Evolutionary conservation across 53 echinoderm and acorn worm genomes (phyloP).

Genomic region (Arbacia lixula): DNA sequence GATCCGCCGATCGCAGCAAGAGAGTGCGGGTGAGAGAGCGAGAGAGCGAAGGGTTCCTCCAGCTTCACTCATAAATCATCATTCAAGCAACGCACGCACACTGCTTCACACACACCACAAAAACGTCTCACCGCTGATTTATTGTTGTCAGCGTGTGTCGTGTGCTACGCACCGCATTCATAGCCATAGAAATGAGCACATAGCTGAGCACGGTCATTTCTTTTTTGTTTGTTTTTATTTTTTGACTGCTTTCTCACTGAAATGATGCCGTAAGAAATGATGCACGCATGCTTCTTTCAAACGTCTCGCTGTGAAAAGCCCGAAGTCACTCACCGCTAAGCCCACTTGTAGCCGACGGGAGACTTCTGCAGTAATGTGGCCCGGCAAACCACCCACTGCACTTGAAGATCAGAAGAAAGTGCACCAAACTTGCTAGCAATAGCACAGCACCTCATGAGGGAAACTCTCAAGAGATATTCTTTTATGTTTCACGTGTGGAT

Average conservation of each 20-base stretch:
- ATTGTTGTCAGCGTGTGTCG: slow-evolving; percentile 44
- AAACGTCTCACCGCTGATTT: slow-evolving; percentile 22
- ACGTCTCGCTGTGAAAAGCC: slow-evolving; percentile 12
- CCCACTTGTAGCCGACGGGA: slow-evolving; percentile 23
- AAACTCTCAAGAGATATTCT: no score
- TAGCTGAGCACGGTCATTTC: slow-evolving; percentile 54
- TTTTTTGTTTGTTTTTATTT: slow-evolving; percentile 57
- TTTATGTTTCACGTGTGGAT: neutral
- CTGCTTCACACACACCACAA: slow-evolving; percentile 21
- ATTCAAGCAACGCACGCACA: slow-evolving; percentile 42
- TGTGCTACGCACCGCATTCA: slow-evolving; percentile 55
- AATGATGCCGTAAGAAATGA: slow-evolving; percentile 42
- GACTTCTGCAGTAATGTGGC: slow-evolving; percentile 21
- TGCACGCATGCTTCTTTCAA: slow-evolving; percentile 55
- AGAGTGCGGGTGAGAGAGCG: neutral
- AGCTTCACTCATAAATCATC: slow-evolving; percentile 30
- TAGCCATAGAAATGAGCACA: slow-evolving; percentile 57
- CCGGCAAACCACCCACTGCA: neutral
- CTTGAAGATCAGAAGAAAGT: slow-evolving; percentile 15
- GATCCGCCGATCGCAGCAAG: slow-evolving; percentile 25
- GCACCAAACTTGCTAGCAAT: slow-evolving; percentile 34
- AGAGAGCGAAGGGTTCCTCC: slow-evolving; percentile 2
- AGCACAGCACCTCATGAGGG: slow-evolving; percentile 33
- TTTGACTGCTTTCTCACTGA: slow-evolving; percentile 42
- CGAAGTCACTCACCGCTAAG: slow-evolving; percentile 17